Evolutionary conservation across 2,797 vertebrate genomes (phyloP).

Genomic region (Gadopsis bispinosus): DNA sequence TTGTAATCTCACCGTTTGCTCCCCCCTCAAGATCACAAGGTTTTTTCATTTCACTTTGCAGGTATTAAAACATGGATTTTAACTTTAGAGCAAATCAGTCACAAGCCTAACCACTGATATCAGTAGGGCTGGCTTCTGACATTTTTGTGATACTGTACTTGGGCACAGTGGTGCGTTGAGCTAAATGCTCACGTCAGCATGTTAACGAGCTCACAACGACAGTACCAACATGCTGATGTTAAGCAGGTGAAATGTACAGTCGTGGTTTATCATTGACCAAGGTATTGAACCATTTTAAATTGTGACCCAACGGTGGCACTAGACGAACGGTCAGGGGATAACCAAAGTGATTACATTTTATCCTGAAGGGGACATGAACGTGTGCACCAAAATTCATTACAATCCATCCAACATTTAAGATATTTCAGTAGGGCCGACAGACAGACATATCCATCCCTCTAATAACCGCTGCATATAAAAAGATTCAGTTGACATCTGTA

Average conservation of each 20-base stretch:
- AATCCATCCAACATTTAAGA: not conserved
- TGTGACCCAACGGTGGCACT: not conserved
- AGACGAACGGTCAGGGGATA: not conserved
- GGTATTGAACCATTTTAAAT: not conserved
- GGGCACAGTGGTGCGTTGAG: not conserved
- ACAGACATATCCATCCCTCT: not conserved
- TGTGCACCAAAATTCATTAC: not conserved
- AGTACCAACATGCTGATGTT: not conserved
- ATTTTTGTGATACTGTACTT: not conserved
- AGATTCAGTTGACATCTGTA: conserved; percentile 1
- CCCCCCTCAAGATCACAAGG: conserved; percentile 2
- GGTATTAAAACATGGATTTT: conserved; percentile 12
- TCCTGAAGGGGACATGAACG: not conserved
- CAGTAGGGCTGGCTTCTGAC: no score
- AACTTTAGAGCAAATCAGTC: conserved; percentile 3
- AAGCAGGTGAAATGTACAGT: not conserved
- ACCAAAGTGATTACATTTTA: not conserved
- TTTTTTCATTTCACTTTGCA: conserved; percentile 12
- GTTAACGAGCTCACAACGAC: not conserved
- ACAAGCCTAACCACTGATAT: not conserved
- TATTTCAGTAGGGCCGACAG: not conserved
- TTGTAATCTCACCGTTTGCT: not conserved
- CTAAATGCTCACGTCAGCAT: not conserved
- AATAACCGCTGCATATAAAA: not conserved
- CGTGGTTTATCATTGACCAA: not conserved